Evolutionary conservation across 2,113 vertebrate species (phyloP), one percentile per base, ranked within the genome.

Genomic region (Heterotis niloticus): DNA sequence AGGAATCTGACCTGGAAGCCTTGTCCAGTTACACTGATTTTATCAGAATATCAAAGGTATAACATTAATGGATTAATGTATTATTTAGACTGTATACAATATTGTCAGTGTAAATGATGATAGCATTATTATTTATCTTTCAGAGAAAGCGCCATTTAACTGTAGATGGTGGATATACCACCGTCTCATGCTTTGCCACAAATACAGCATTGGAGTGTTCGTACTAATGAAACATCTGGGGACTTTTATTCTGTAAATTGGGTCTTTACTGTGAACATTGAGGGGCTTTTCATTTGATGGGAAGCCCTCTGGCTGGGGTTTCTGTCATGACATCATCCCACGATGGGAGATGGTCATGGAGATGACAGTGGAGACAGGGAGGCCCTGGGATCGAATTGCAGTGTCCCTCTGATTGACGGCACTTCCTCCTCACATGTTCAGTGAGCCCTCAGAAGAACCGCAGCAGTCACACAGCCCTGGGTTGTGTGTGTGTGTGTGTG

Each of bases 231-330:
- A 14, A 17, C 23, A 44, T 24, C 23, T 64, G 28, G 76, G 76
- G 65, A 65, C 44, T 44, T 52, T 77, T 77, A 67, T 51, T 52
- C 34, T 64, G n/a, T 67, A 5, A 13, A 44, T 1, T 52, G 52
- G 52, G 60, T 29, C 60, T 64, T 64, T 20, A 62, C 12, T 77
- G 64, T 28, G 64, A n/a, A 34, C 13, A 67, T 9, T 44, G 9
- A 77, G 76, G 76, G 62, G 34, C 44, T 77, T 52, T 56, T 67
- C 23, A 26, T 56, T 77, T 67, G 64, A 77, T 11, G 20, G 76
- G 23, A 65, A 57, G 64, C 24, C 65, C 7, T 12, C 4, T 23
- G 56, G 23, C 24, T 44, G 24, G 20, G 64, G 67, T 62, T 54
- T 56, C 76, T 29, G 66, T 34, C 17, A 69, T 69, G 67, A 69